phyloP scores from a whole-genome alignment of 2,113 vertebrate genomes.

The Aspidoscelis tigris region DNA sequence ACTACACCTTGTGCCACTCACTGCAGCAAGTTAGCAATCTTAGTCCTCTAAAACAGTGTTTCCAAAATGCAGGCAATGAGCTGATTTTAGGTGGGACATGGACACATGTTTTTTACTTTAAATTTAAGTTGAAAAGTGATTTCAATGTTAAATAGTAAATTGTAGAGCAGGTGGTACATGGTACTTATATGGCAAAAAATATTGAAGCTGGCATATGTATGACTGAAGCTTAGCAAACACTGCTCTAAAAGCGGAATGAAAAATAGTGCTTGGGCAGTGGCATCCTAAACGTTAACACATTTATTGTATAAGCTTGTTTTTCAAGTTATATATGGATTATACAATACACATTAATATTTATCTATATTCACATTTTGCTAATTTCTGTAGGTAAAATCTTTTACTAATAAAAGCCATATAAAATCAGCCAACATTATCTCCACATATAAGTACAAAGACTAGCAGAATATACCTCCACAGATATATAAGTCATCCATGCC shows the following conservation, averaged over 20 bases:
- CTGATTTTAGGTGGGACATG: not conserved
- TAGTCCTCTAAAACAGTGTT: not conserved
- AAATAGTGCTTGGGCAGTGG: not conserved
- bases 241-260: not conserved
- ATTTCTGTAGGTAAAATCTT: not conserved
- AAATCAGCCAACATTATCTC: not conserved
- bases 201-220: no score
- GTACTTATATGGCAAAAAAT: no score
- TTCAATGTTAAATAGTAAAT: no score
- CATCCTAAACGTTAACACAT: not conserved
- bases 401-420: not conserved
- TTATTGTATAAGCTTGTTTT: not conserved
- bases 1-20: no score
- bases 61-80: not conserved
- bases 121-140: no score
- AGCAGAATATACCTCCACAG: no score
- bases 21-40: no score
- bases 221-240: no score
- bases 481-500: no score
- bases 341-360: not conserved
- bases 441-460: not conserved
- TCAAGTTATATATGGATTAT: not conserved
- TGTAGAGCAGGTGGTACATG: no score
- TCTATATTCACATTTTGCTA: not conserved
- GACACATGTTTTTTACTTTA: no score